These are phyloP conservation scores for Tamandua tetradactyla DNA, from an alignment of 2,797 vertebrate species.

Conservation along the genomic window DNA sequence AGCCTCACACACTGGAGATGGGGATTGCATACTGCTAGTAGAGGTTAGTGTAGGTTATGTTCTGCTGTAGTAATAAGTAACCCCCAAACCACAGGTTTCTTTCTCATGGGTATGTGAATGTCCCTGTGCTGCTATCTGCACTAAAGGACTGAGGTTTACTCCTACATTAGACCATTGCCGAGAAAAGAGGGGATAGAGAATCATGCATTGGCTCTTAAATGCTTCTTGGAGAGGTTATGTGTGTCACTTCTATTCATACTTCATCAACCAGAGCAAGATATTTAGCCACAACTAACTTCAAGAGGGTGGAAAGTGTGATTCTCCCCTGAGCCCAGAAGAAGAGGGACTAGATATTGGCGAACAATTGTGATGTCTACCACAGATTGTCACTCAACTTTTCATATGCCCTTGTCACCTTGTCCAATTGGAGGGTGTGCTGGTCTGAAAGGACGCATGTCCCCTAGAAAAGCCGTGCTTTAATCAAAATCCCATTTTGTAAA, in stretches of 20 bases:
- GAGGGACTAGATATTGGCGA: background rate
- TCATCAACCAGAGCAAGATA: background rate
- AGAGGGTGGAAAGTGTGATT: background rate
- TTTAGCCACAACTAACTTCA: background rate
- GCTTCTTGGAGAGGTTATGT: background rate
- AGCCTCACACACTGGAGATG: no score
- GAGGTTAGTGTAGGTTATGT: background rate
- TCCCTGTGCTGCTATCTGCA: background rate
- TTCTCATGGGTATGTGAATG: background rate
- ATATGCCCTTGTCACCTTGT: accelerated
- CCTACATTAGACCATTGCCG: no score
- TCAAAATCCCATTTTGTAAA: no score
- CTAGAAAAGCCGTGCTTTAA: no score
- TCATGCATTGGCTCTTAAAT: accelerated
- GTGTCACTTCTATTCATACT: background rate
- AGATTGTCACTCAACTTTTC: background rate
- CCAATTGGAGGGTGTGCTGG: no score
- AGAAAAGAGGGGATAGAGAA: background rate
- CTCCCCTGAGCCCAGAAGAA: background rate
- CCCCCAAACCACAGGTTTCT: no score
- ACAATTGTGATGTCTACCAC: background rate
- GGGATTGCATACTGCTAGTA: background rate
- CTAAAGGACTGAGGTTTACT: no score
- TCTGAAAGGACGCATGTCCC: no score
- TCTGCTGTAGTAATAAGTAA: background rate